These are phyloP conservation scores for Lampris incognitus DNA, from an alignment of 2,113 vertebrate genomes.

Conservation along the genomic window DNA sequence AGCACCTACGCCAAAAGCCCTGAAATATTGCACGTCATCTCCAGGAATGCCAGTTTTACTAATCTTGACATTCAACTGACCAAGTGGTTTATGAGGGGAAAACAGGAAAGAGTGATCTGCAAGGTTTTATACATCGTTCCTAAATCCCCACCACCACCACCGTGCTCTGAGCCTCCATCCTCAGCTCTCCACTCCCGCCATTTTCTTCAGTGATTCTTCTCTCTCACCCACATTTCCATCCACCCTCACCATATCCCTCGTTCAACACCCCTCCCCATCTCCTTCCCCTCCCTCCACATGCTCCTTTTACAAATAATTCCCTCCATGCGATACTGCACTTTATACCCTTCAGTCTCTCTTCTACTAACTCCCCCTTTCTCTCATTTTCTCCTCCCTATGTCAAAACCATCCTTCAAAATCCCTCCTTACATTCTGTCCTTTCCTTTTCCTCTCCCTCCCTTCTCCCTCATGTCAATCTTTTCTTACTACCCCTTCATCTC, in stretches of 20 bases:
- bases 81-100: slow-evolving; percentile 17
- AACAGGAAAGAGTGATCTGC: slow-evolving; percentile 7
- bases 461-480: slow-evolving; percentile 25
- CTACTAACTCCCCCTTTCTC: slow-evolving; percentile 24
- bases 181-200: background rate
- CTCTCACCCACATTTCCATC: background rate
- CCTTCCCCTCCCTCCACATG: background rate
- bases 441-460: slow-evolving; percentile 31
- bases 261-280: slow-evolving; percentile 2
- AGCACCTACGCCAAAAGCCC: too few species aligned
- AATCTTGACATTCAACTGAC: slow-evolving; percentile 53
- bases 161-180: background rate
- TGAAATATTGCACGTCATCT: background rate
- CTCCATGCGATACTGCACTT: slow-evolving; percentile 27
- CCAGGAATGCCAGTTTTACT: slow-evolving; percentile 33
- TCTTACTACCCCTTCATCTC: slow-evolving; percentile 4
- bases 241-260: background rate
- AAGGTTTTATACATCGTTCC: slow-evolving; percentile 25
- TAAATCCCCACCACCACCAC: slow-evolving; percentile 19
- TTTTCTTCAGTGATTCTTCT: background rate
- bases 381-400: slow-evolving; percentile 20
- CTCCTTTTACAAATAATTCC: background rate
- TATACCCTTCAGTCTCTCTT: background rate
- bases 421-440: slow-evolving; percentile 39
- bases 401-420: slow-evolving; percentile 35